Base-by-base conservation (phyloP, 2,888 invertebrate genomes). In the Rhynchonema sp. region DNA sequence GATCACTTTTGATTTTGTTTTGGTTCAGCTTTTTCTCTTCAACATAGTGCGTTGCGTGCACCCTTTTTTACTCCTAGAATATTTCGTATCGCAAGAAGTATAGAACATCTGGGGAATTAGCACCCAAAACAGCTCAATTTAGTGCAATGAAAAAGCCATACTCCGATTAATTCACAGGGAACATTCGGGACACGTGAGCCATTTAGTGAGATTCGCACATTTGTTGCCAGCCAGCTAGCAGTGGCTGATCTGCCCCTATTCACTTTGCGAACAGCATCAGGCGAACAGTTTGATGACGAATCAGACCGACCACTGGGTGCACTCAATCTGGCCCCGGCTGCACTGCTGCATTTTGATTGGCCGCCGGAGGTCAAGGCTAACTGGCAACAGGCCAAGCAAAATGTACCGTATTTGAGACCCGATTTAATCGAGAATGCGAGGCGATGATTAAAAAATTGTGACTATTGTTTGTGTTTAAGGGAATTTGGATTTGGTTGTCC, bases 251-350 rank as follows among this genome's bases (percentile, higher is more conserved):
- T 54, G 30, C 60, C 62, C 1, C 61, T 61, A 30, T 70, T 68
- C 60, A 28, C 58, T 17, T 62, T 70, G 26, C 62, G 61, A n/a
- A 66, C 66, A 49, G 61, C 65, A 17, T 49, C 59, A 17, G 58
- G 49, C 29, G 58, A 58, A 6, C 46, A 2, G n/a, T 22, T 13
- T 9, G 46, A 20, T 9, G 26, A 46, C 9, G 29, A 30, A 9
- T 28, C 23, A 2, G 6, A 85, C 65, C 82, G 82, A 68, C 83
- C 84, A 54, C 79, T 94, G 69, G 80, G 82, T 0, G 86, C 90
- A 69, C 78, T 85, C 57, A 80, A 83, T 66, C 77, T 92, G 63
- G 85, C 86, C 65, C 91, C 91, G 52, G 85, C 89, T 2, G 82
- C 83, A 53, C 79, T 88, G 67, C 77, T 92, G 59, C 82, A 82